Conservation (phyloP, 2,797 vertebrate genomes). For the Amblyopsis hoosieri region DNA sequence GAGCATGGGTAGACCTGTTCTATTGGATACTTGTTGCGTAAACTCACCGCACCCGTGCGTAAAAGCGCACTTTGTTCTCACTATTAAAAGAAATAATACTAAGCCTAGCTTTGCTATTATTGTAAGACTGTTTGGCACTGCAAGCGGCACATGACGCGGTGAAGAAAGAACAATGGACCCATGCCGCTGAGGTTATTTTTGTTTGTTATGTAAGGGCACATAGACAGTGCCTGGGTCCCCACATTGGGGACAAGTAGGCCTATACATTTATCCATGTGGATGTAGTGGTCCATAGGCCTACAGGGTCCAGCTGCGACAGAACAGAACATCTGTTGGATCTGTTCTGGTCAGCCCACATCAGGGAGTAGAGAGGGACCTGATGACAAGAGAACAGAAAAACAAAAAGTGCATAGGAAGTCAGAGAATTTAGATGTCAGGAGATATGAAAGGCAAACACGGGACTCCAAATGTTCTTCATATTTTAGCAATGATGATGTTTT, state of each 20-base stretch:
- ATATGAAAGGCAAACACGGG: too few species aligned
- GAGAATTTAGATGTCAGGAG: too few species aligned
- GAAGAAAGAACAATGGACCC: conserved; percentile 51
- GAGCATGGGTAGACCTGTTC: too few species aligned
- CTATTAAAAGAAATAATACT: neutral
- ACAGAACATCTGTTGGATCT: conserved; percentile 67
- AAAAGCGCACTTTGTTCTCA: conserved; percentile 1
- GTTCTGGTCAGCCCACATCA: conserved; percentile 16
- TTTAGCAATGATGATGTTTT: too few species aligned
- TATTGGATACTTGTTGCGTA: neutral
- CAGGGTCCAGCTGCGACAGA: conserved; percentile 59
- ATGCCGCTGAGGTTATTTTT: conserved; percentile 33
- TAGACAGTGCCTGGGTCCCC: conserved; percentile 50
- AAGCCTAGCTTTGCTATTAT: neutral
- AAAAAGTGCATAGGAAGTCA: neutral
- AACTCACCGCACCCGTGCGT: neutral
- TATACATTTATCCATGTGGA: conserved; percentile 5
- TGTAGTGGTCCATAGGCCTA: conserved; percentile 38
- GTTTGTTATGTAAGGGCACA: too few species aligned
- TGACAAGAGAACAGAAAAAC: neutral
- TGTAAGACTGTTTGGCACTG: conserved; percentile 40
- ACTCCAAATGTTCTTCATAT: too few species aligned
- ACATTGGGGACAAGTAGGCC: conserved; percentile 28
- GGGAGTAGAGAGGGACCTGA: conserved; percentile 31
- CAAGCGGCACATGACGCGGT: conserved; percentile 40